Evolutionary conservation across 2,113 vertebrate species (phyloP).

Genomic region (Otus sunia): DNA sequence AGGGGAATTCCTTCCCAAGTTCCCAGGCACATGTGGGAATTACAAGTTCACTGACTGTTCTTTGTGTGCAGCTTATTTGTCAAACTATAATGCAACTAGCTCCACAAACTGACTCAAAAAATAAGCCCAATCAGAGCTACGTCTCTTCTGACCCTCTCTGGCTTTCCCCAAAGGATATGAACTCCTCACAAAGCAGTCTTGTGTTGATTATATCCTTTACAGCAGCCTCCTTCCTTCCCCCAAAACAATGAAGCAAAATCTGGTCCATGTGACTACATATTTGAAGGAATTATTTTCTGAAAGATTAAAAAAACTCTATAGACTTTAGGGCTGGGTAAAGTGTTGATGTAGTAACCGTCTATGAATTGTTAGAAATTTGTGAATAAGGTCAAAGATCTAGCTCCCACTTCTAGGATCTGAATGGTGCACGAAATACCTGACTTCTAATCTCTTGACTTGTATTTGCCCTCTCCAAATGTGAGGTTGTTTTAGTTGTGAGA

Average conservation of each 20-base stretch:
- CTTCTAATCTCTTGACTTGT: not conserved
- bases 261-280: not conserved
- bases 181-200: not conserved
- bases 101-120: not conserved
- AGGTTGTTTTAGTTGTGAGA: not conserved
- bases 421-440: not conserved
- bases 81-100: not conserved
- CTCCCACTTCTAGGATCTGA: not conserved
- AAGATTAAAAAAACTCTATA: not conserved
- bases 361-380: not conserved
- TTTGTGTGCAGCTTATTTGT: not conserved
- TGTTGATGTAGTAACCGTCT: not conserved
- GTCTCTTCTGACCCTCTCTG: not conserved
- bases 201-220: not conserved
- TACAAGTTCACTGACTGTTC: not conserved
- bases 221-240: not conserved
- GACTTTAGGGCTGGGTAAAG: not conserved
- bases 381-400: not conserved
- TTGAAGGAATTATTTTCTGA: not conserved
- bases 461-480: not conserved
- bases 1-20: not conserved
- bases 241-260: fast-evolving
- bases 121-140: not conserved
- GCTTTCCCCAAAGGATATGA: not conserved
- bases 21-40: not conserved